Conservation (phyloP, 2,113 vertebrate genomes). For the Origma solitaria region DNA sequence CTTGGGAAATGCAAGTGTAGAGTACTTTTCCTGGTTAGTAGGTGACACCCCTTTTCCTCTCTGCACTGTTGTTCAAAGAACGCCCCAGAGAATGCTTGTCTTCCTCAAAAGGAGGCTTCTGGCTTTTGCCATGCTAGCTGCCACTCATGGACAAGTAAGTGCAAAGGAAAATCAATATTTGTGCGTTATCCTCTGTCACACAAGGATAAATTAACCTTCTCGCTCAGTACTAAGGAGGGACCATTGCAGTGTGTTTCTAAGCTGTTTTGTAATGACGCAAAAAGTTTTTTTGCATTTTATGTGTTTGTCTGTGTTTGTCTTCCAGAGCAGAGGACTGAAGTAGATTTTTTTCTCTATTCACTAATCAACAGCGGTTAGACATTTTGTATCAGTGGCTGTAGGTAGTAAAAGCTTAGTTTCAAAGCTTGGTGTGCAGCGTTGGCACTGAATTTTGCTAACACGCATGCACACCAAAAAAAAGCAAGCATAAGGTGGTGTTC, state of each 20-base stretch:
- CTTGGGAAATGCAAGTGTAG: neutral
- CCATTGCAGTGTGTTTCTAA: neutral
- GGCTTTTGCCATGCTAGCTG: neutral
- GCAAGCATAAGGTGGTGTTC: neutral
- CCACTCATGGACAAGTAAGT: neutral
- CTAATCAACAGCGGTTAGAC: neutral
- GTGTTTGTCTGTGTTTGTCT: neutral
- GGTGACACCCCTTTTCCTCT: neutral
- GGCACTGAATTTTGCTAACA: neutral
- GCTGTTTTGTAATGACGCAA: neutral
- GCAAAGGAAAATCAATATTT: neutral
- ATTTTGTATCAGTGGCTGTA: neutral
- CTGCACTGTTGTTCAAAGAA: neutral
- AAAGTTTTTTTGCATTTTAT: neutral
- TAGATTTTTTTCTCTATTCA: neutral
- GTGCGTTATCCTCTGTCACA: neutral
- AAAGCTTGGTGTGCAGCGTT: neutral
- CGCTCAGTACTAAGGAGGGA: accelerated
- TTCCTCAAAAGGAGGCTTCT: neutral
- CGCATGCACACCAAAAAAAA: accelerated
- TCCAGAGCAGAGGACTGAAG: neutral
- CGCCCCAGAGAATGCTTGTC: neutral
- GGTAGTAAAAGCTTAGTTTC: neutral
- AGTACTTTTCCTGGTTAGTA: neutral
- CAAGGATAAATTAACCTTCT: neutral